Conservation (phyloP, 2,113 vertebrate genomes). For the Oncorhynchus tshawytscha region DNA sequence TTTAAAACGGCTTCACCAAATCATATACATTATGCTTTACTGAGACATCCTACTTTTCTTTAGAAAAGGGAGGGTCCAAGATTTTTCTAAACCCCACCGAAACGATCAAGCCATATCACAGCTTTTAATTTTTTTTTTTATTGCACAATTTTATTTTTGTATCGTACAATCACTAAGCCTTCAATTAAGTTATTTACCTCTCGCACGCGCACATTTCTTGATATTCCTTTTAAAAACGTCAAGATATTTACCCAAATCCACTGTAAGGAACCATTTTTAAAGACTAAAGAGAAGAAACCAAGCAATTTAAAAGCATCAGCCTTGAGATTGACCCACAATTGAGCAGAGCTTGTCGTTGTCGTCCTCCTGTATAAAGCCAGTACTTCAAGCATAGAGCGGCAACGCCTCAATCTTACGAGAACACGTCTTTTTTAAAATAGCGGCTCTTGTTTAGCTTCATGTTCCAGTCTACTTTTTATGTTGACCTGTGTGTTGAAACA, state of each 20-base stretch:
- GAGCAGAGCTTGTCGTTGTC: background rate
- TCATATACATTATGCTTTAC: background rate
- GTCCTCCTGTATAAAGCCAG: background rate
- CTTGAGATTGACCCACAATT: background rate
- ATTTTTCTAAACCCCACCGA: background rate
- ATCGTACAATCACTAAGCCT: conserved; percentile 6
- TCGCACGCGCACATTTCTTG: background rate
- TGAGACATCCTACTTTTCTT: too few relatives aligned
- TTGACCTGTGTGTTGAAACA: background rate
- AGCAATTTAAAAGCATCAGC: too few relatives aligned
- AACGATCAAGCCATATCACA: conserved; percentile 2
- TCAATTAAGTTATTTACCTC: background rate
- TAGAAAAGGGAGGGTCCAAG: background rate
- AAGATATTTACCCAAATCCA: background rate
- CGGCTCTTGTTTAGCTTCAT: background rate
- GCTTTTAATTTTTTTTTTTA: background rate
- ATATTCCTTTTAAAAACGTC: background rate
- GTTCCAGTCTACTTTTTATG: background rate
- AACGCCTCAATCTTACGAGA: background rate
- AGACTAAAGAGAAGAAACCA: too few relatives aligned
- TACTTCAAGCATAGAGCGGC: background rate
- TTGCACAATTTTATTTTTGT: background rate
- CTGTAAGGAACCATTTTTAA: background rate
- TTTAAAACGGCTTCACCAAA: background rate
- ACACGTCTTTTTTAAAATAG: background rate